phyloP scores from a whole-genome alignment of 2,888 invertebrate species.

The Augiades crinisus region DNA sequence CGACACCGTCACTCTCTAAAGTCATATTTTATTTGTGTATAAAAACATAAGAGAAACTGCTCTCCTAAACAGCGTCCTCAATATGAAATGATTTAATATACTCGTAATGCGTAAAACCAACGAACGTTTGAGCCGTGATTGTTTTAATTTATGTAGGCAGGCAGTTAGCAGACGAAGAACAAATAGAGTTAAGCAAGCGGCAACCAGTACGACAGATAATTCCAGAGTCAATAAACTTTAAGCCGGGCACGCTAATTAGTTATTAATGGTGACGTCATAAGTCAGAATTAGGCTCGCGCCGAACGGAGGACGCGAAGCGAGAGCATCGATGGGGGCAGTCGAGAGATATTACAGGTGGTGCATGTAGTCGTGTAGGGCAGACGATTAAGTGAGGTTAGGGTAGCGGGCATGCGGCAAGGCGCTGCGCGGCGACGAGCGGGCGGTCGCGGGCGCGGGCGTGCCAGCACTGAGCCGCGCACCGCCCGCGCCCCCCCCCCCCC shows the following conservation, averaged over 20 bases:
- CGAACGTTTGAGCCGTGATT: not conserved
- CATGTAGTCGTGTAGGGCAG: constrained; percentile 54
- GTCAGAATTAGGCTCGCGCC: constrained; percentile 10
- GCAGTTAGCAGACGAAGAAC: constrained; percentile 5
- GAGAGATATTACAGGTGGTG: constrained; percentile 55
- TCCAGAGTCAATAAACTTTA: constrained; percentile 25
- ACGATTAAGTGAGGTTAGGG: constrained; percentile 66
- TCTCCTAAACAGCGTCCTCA: not conserved
- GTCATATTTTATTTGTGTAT: not conserved
- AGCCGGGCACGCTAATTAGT: constrained; percentile 22
- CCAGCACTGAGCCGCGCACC: constrained; percentile 76
- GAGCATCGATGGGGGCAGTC: constrained; percentile 31
- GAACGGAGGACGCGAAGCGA: constrained; percentile 10
- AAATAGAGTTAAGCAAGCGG: constrained; percentile 7
- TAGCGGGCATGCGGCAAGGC: constrained; percentile 57
- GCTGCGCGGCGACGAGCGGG: constrained; percentile 58
- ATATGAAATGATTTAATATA: not conserved
- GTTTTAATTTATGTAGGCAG: constrained; percentile 3
- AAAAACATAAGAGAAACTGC: not conserved
- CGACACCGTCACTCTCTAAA: not conserved
- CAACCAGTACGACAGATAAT: constrained; percentile 10
- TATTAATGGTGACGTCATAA: constrained; percentile 15
- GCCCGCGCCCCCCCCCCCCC: constrained; percentile 48
- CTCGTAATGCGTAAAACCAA: not conserved
- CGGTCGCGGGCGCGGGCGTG: constrained; percentile 76